These are phyloP conservation scores for Bicyclus anynana DNA, from an alignment of 1,140 invertebrate genomes.

Conservation along the genomic window DNA sequence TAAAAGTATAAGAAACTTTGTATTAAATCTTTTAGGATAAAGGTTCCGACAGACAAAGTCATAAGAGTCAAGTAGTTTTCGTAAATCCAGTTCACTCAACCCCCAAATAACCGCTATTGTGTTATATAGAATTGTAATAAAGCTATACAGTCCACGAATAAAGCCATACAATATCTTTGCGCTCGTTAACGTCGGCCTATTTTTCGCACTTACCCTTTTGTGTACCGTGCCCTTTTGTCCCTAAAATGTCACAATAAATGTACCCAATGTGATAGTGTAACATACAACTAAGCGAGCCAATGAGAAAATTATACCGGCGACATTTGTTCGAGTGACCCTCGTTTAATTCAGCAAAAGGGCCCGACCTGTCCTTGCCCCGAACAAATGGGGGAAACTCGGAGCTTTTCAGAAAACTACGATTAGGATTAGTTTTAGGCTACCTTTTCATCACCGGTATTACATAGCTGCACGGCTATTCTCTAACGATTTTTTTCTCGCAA, in stretches of 20 bases:
- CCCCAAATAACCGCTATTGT: too few species aligned
- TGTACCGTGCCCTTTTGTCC: constrained; percentile 1
- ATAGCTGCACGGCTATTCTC: too few species aligned
- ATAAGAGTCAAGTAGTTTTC: too few species aligned
- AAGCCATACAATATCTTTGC: not conserved
- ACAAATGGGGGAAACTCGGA: not conserved
- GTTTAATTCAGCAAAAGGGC: constrained; percentile 1
- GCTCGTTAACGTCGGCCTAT: not conserved
- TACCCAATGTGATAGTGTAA: constrained; percentile 4
- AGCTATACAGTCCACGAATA: not conserved
- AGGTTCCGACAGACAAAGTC: too few species aligned
- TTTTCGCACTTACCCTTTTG: constrained; percentile 4
- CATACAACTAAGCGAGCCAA: constrained; percentile 2
- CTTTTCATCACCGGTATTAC: too few species aligned
- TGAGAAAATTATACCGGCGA: constrained; percentile 6
- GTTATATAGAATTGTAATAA: not conserved
- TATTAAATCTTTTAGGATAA: too few species aligned
- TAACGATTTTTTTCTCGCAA: too few species aligned
- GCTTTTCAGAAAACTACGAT: too few species aligned
- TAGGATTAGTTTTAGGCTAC: too few species aligned
- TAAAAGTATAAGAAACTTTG: too few species aligned
- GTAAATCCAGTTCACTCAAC: too few species aligned
- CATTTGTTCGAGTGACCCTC: constrained; percentile 5
- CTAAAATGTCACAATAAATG: constrained; percentile 6
- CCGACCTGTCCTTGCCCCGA: not conserved